phyloP scores from a whole-genome alignment of 1,140 invertebrate species.

The Zaprionus tsacasi region DNA sequence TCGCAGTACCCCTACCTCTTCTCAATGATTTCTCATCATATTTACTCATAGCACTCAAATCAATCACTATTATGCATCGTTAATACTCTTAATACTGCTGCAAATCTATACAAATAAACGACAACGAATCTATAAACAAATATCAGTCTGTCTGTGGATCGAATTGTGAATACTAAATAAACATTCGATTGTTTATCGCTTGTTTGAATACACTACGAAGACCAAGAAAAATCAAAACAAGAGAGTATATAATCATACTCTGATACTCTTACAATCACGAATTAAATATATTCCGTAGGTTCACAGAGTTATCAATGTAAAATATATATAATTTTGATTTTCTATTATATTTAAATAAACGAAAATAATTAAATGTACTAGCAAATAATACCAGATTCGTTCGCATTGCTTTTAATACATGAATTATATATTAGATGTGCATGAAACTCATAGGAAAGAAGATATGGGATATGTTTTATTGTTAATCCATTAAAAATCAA shows the following conservation, averaged over 20 bases:
- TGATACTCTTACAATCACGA: background rate
- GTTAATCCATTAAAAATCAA: too few relatives aligned
- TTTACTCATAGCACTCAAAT: slow-evolving; percentile 7
- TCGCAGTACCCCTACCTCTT: background rate
- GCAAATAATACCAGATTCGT: too few relatives aligned
- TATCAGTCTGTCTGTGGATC: background rate
- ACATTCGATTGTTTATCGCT: slow-evolving; percentile 1
- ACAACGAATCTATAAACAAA: slow-evolving; percentile 13
- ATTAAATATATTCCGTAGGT: too few relatives aligned
- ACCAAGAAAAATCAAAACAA: background rate
- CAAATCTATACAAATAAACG: background rate
- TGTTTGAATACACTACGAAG: background rate
- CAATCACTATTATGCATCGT: slow-evolving; percentile 12
- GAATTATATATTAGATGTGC: too few relatives aligned
- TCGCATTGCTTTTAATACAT: too few relatives aligned
- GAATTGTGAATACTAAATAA: slow-evolving; percentile 12
- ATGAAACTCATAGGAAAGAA: too few relatives aligned
- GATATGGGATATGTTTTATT: too few relatives aligned
- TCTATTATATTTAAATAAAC: too few relatives aligned
- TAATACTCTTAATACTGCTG: slow-evolving; percentile 9
- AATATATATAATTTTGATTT: too few relatives aligned
- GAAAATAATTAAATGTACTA: too few relatives aligned
- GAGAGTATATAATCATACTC: background rate
- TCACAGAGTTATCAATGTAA: too few relatives aligned
- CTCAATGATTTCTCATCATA: background rate